These are phyloP conservation scores for Pygoscelis adeliae DNA, from an alignment of 2,113 vertebrate genomes.

Conservation along the genomic window DNA sequence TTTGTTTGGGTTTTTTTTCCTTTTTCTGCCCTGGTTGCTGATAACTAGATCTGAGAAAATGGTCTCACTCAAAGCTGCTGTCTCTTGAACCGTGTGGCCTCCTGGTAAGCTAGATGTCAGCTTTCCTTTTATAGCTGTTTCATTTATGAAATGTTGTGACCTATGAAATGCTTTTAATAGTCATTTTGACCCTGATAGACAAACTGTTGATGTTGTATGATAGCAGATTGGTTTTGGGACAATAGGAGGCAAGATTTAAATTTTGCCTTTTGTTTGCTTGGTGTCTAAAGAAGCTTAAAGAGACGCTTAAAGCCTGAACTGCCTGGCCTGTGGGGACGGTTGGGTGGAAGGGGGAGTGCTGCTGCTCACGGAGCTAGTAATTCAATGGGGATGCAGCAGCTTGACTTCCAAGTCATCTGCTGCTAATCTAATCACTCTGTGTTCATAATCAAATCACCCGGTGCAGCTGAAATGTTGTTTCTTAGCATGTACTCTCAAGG, in stretches of 20 bases:
- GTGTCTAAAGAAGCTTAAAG: neutral
- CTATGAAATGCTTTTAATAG: neutral
- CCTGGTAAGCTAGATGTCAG: neutral
- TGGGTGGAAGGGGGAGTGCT: neutral
- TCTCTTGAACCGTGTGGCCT: rapidly evolving
- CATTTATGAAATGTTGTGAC: neutral
- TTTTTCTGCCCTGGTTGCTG: neutral
- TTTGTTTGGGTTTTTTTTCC: neutral
- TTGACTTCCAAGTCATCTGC: slow-evolving; percentile 5
- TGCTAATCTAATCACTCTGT: neutral
- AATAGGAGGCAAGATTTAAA: neutral
- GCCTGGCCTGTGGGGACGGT: neutral
- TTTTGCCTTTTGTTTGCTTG: neutral
- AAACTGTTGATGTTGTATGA: neutral
- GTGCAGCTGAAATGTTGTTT: neutral
- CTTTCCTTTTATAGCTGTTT: neutral
- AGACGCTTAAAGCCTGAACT: neutral
- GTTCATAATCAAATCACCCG: neutral
- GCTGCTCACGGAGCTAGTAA: neutral
- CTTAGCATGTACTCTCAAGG: neutral
- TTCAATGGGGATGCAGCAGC: neutral
- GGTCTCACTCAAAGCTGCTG: neutral
- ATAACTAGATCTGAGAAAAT: neutral
- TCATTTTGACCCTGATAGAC: neutral
- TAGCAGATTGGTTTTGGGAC: neutral